Evolutionary conservation across 92 coral and sea anemone genomes (phyloP).

Genomic region (Epizoanthus scotinus): DNA sequence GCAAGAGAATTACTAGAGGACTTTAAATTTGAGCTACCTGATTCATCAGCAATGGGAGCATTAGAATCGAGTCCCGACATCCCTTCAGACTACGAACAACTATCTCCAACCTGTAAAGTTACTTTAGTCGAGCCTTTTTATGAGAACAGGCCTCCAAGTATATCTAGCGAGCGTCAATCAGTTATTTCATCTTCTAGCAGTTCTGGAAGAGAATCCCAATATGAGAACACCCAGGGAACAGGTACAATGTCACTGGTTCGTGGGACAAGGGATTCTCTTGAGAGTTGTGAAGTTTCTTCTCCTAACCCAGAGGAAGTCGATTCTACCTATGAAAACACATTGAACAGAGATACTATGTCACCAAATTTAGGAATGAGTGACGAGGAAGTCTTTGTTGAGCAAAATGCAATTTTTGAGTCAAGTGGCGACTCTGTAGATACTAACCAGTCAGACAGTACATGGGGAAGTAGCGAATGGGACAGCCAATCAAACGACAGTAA

Average conservation of each 20-base stretch:
- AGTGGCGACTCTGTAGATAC: conserved; percentile 62
- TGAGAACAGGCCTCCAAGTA: conserved; percentile 52
- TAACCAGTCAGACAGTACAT: conserved; percentile 46
- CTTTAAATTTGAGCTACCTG: conserved; percentile 27
- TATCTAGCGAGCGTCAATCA: conserved; percentile 25
- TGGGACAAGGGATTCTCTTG: conserved; percentile 27
- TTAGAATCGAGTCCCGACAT: conserved; percentile 21
- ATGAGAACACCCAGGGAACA: conserved; percentile 51
- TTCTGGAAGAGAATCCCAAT: conserved; percentile 45
- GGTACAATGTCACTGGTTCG: conserved; percentile 2
- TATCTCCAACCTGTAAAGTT: conserved; percentile 31
- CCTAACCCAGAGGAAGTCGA: not conserved
- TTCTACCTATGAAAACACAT: conserved; percentile 16
- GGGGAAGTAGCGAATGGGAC: conserved; percentile 60
- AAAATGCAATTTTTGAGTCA: conserved; percentile 41
- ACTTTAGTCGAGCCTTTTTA: conserved; percentile 46
- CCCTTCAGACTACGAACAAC: conserved; percentile 28
- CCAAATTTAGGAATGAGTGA: conserved; percentile 12
- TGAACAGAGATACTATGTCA: not conserved
- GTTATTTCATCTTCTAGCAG: conserved; percentile 11
- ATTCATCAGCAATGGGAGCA: conserved; percentile 18
- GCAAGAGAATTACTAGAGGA: conserved; percentile 34
- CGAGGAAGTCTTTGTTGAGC: conserved; percentile 32
- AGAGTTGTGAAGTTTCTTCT: conserved; percentile 34
- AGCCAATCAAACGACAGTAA: conserved; percentile 17